phyloP scores from a whole-genome alignment of 2,113 vertebrate genomes.

The Abramis brama region DNA sequence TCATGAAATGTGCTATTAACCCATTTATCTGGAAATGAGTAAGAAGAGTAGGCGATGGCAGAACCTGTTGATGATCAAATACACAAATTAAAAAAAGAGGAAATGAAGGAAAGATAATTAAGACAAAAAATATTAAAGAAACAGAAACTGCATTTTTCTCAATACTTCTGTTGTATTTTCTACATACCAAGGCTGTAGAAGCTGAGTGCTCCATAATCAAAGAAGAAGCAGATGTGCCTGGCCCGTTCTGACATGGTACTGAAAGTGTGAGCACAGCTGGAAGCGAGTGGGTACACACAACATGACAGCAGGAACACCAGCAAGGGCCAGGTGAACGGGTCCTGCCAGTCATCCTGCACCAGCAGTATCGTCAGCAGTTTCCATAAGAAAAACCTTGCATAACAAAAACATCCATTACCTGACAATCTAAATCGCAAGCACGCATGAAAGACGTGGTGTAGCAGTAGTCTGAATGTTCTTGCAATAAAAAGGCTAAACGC shows the following conservation, averaged over 20 bases:
- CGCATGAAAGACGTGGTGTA: background rate
- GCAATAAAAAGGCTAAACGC: background rate
- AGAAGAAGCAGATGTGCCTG: conserved; percentile 86
- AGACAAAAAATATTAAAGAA: background rate
- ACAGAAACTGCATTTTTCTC: background rate
- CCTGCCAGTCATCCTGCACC: conserved; percentile 68
- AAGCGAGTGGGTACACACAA: conserved; percentile 85
- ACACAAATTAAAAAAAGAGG: background rate
- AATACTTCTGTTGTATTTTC: background rate
- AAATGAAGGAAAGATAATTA: background rate
- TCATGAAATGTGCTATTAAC: conserved; percentile 78
- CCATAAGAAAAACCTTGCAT: conserved; percentile 85
- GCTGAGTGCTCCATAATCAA: conserved; percentile 84
- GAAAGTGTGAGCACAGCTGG: conserved; percentile 87
- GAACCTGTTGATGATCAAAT: conserved; percentile 77
- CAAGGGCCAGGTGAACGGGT: conserved; percentile 79
- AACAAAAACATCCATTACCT: background rate
- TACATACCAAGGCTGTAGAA: conserved; percentile 83
- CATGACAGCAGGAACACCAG: conserved; percentile 80
- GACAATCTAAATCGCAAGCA: background rate
- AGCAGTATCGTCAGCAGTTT: conserved; percentile 71
- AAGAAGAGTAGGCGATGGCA: conserved; percentile 86
- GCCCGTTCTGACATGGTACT: conserved; percentile 80
- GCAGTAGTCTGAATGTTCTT: background rate
- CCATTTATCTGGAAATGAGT: conserved; percentile 84